Base-by-base conservation (phyloP, 2,797 vertebrate genomes). In the Gorsachius magnificus region DNA sequence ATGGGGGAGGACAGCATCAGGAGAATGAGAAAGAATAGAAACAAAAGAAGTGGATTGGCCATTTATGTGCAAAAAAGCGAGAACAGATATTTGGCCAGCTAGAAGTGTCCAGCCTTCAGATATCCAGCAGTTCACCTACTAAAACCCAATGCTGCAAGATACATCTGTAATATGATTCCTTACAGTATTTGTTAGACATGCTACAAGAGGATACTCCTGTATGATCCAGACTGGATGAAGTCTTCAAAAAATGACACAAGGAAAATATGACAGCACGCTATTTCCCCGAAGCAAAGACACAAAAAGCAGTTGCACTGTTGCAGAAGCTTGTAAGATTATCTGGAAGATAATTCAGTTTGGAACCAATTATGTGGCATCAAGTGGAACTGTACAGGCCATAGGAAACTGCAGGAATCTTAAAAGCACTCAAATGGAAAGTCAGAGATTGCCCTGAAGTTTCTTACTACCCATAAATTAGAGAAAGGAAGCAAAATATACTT, bases 1-100 rank as follows among this genome's bases (percentile, higher is more conserved):
- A 95, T 91, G 94, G 92, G 94, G 94, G 95, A 96, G 95, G 96
- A 96, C 93, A 95, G 91, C 89, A 90, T 78, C 63, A 57, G 85
- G 87, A 80, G 58, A 88, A 95, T 69, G 89, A 86, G 85, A 95
- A 85, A 90, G 79, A 93, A 95, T 65, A 97, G 93, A 95, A 96
- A 93, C 56, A 89, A 86, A 94, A 95, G 61, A 90, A 71, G 43
- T 88, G 63, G 65, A 72, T 94, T 76, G 91, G 83, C 74, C 83
- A 76, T 65, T 95, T 90, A 61, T 35, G 50, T 13, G 13, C 10
- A 64, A 78, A 76, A 84, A 71, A 69, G n/a, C 31, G 57, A 79
- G 68, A 77, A 57, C 3, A 8, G 41, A 6, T 91, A 63, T 94
- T 95, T 72, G 83, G 45, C 72, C 3, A 0, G 31, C 50, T 16